Percentiles rank a stretch among this genome's conserved stretches.
These are phyloP conservation scores for Grus americana DNA, from an alignment of 2,113 vertebrate species.

Conservation along the genomic window DNA sequence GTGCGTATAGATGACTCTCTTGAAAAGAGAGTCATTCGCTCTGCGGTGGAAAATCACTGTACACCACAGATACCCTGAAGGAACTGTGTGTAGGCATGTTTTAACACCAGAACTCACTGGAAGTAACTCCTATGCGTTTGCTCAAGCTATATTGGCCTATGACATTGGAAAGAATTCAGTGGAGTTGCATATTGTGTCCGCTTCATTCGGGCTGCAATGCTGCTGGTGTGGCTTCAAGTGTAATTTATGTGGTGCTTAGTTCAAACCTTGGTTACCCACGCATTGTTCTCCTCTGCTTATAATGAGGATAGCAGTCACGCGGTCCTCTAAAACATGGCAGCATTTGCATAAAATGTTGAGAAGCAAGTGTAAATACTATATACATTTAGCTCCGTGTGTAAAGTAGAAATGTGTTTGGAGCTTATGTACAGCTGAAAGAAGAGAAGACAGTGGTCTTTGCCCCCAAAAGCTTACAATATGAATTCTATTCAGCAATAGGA, in stretches of 20 bases:
- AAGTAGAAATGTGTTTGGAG: neutral
- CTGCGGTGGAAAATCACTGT: neutral
- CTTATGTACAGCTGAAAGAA: neutral
- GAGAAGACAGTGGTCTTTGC: neutral
- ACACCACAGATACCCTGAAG: neutral
- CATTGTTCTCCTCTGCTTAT: neutral
- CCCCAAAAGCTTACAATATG: neutral
- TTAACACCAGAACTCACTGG: neutral
- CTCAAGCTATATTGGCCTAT: neutral
- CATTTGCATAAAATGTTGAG: neutral
- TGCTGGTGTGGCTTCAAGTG: neutral
- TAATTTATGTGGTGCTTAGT: neutral
- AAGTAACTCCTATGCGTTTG: neutral
- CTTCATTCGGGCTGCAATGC: neutral
- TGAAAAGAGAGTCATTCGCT: neutral
- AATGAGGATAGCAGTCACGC: neutral
- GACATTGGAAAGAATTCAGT: neutral
- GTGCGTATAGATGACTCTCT: neutral
- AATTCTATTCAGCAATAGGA: neutral
- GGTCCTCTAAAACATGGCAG: neutral
- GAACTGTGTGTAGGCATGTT: neutral
- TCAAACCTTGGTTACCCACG: neutral
- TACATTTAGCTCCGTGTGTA: neutral
- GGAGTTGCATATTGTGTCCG: neutral
- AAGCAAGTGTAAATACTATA: neutral